Conservation (phyloP, 1,140 invertebrate species). For the Nautilus pompilius region DNA sequence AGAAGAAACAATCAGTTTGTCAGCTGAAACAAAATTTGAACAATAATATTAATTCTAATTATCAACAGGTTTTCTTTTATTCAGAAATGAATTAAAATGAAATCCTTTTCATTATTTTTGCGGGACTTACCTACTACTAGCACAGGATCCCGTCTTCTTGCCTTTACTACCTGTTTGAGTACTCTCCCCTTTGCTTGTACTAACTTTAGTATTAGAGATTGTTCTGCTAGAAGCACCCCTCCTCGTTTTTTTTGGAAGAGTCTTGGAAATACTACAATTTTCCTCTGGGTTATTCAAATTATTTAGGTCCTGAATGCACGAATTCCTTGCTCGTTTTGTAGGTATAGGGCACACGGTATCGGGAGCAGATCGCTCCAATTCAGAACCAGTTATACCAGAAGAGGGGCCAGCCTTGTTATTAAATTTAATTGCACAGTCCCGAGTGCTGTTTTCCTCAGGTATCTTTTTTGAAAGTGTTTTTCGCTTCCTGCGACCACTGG, state of each 20-base stretch:
- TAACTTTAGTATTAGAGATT: conserved; percentile 13
- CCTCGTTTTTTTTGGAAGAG: neutral
- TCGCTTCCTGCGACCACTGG: too few relatives aligned
- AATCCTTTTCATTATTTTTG: neutral
- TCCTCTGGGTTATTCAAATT: too few relatives aligned
- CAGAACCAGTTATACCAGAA: neutral
- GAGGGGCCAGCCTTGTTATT: conserved; percentile 2
- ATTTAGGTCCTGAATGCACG: neutral
- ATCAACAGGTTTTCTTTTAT: too few relatives aligned
- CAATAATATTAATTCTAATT: too few relatives aligned
- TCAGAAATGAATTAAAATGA: too few relatives aligned
- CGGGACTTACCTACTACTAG: conserved; percentile 62
- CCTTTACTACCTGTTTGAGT: conserved; percentile 42
- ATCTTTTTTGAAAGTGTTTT: too few relatives aligned
- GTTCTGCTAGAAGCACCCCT: conserved; percentile 2
- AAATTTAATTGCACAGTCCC: neutral
- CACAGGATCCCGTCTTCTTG: conserved; percentile 72
- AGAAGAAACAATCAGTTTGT: too few relatives aligned
- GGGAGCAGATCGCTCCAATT: neutral
- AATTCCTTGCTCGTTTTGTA: neutral
- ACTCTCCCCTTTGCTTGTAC: conserved; percentile 26
- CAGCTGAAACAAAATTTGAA: too few relatives aligned
- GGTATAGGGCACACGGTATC: neutral
- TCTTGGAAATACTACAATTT: neutral
- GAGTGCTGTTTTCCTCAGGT: neutral